Conservation (phyloP, 2,113 vertebrate species). For the Poeciliopsis retropinna region DNA sequence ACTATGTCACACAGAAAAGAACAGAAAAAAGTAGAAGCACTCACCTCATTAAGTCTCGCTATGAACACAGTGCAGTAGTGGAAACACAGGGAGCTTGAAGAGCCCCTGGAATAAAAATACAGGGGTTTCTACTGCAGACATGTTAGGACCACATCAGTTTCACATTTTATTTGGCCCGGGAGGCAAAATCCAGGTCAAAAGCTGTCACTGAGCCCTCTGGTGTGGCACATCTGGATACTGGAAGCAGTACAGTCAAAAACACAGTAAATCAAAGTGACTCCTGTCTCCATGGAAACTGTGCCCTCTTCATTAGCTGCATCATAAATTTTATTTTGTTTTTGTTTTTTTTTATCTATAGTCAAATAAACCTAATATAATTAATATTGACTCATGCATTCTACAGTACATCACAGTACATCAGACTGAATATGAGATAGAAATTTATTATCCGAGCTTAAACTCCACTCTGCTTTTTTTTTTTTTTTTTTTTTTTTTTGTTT, state of each 20-base stretch:
- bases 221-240: constrained; percentile 1
- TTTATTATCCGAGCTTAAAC: background rate
- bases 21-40: background rate
- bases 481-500: constrained; percentile 5
- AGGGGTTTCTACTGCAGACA: background rate
- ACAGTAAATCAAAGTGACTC: background rate
- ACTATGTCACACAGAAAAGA: background rate
- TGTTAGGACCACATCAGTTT: background rate
- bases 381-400: background rate
- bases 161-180: background rate
- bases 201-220: background rate
- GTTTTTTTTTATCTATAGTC: background rate
- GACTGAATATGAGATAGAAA: background rate
- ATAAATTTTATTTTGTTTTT: background rate
- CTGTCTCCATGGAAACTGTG: background rate
- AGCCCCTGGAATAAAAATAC: background rate
- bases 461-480: background rate
- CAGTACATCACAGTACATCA: background rate
- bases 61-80: background rate
- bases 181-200: constrained; percentile 7
- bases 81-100: too few species aligned
- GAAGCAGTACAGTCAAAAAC: background rate
- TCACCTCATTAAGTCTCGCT: background rate
- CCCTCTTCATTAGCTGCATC: background rate
- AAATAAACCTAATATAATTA: background rate